Percentiles rank a stretch among this genome's conserved stretches.
These are phyloP conservation scores for Aricia artaxerxes DNA, from an alignment of 2,888 invertebrate genomes.

Conservation along the genomic window DNA sequence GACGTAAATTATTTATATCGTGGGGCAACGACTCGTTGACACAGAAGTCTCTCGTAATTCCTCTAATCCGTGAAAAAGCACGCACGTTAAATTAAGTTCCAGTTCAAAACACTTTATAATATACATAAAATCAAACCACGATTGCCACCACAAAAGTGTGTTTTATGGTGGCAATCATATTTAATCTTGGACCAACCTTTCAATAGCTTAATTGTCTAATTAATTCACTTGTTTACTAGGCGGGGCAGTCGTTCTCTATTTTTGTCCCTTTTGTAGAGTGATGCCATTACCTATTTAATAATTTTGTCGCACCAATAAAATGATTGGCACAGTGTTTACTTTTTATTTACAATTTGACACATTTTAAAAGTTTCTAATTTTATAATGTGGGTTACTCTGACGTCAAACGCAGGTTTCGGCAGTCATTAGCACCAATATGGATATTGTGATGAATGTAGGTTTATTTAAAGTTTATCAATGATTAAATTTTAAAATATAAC, in stretches of 20 bases:
- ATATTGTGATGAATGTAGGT: not conserved
- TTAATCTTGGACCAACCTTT: too few relatives aligned
- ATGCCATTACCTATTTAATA: not conserved
- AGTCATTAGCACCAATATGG: not conserved
- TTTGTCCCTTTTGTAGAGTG: not conserved
- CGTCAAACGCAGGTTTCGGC: not conserved
- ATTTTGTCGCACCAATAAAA: not conserved
- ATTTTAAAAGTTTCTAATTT: constrained; percentile 3
- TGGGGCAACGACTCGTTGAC: constrained; percentile 13
- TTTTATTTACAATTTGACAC: not conserved
- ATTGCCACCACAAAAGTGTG: too few relatives aligned
- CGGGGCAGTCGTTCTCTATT: not conserved
- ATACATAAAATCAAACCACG: too few relatives aligned
- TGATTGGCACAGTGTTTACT: not conserved
- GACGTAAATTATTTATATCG: constrained; percentile 4
- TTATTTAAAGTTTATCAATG: not conserved
- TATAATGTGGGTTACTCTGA: constrained; percentile 6
- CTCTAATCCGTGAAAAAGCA: not conserved
- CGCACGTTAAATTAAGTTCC: not conserved
- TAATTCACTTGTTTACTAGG: too few relatives aligned
- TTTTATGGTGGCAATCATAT: too few relatives aligned
- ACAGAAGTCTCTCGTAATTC: constrained; percentile 17
- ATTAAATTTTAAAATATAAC: not conserved
- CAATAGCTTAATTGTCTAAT: too few relatives aligned
- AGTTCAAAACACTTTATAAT: too few relatives aligned